Evolutionary conservation across 2,888 invertebrate genomes (phyloP), one percentile per base, ranked within the genome.

Genomic region (Colletes collaris): DNA sequence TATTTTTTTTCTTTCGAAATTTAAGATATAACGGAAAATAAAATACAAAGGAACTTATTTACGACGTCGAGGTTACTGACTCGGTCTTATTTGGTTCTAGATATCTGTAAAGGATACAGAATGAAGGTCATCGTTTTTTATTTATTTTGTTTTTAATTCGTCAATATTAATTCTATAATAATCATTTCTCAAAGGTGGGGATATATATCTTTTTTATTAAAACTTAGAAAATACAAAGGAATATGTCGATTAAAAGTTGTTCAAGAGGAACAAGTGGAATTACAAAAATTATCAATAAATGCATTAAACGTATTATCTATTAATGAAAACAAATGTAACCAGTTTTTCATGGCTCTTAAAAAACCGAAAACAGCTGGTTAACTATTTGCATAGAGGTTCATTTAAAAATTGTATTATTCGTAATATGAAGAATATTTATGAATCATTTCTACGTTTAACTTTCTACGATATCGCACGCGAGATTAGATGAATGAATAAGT

Each of bases 401-500:
- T 1, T 16, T 37, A 37, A 35, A 27, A 35, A 56, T 46, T 37
- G 2, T 40, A 40, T 60, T 7, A 0, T 5, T 10, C 27, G 35
- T 50, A 68, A 52, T 11, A 4, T 37, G 0, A 5, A 19, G 13
- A 37, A 55, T 59, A 16, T 44, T 76, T 60, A 27, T 70, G 11
- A 70, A 60, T 70, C 27, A 60, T 62, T 52, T 50, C 10, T 35
- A 40, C 44, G 37, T 27, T 60, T 16, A 74, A 76, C 46, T 73
- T 67, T 52, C 35, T 19, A 35, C 60, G 40, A 37, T 60, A 75
- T 65, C 49, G 7, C 50, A 19, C 1, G 2, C 13, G 7, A 60
- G 60, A 69, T 75, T 69, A 69, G 8, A 69, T 66, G 46, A 78
- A 65, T 73, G 67, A 64, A 72, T 59, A 60, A 49, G 19, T 58